Conservation (phyloP, 2,888 invertebrate species). For the Gerris lacustris region DNA sequence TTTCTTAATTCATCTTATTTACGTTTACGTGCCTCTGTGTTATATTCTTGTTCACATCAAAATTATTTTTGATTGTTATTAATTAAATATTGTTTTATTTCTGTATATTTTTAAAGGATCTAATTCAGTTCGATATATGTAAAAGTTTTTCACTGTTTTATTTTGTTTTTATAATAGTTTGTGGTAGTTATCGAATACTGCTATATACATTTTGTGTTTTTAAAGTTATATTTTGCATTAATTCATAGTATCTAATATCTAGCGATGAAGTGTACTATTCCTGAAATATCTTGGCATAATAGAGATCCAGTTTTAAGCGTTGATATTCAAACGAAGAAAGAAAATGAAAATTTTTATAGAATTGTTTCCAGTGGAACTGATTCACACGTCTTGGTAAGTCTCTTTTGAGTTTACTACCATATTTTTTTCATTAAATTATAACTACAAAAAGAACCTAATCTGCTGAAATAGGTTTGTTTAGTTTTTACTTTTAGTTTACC, state of each 20-base stretch:
- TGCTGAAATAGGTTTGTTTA: neutral
- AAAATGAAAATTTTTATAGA: constrained; percentile 50
- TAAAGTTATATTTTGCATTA: no score
- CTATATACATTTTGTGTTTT: no score
- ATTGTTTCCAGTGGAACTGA: constrained; percentile 86
- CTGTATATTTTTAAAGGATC: no score
- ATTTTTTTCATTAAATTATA: neutral
- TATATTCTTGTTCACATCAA: no score
- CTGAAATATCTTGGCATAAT: constrained; percentile 97
- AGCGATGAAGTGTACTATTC: constrained; percentile 83
- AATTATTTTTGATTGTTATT: no score
- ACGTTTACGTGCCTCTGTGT: no score
- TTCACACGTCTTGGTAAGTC: constrained; percentile 71
- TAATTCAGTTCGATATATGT: no score
- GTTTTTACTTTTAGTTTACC: neutral
- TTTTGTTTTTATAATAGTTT: no score
- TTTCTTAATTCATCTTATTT: no score
- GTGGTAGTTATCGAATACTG: no score
- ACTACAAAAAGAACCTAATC: neutral
- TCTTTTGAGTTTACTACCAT: neutral
- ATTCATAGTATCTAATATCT: constrained; percentile 20
- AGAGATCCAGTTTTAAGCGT: constrained; percentile 85
- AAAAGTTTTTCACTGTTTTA: no score
- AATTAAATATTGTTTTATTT: no score
- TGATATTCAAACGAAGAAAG: constrained; percentile 56